Evolutionary conservation across 2,113 vertebrate species (phyloP).

Genomic region (Lagopus leucura): DNA sequence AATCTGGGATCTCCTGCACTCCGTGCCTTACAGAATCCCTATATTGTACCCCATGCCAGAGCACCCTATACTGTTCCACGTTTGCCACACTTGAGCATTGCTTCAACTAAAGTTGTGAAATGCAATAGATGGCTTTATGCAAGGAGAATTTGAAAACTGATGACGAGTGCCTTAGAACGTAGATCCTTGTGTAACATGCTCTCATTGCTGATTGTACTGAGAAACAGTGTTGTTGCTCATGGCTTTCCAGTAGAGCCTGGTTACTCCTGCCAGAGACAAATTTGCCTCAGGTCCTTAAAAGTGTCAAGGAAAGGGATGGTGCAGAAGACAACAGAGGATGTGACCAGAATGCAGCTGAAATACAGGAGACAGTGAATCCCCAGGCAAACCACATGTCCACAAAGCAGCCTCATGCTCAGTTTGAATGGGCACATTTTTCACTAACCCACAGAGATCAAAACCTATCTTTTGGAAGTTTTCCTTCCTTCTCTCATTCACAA

Average conservation of each 20-base stretch:
- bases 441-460: background rate
- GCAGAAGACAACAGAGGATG: background rate
- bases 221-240: background rate
- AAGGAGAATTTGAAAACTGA: background rate
- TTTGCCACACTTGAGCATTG: background rate
- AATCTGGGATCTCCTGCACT: background rate
- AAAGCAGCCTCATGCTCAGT: fast-evolving
- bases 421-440: background rate
- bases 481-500: background rate
- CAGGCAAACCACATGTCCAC: background rate
- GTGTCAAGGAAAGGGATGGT: background rate
- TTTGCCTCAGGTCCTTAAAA: background rate
- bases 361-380: background rate
- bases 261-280: background rate
- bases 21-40: background rate
- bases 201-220: background rate
- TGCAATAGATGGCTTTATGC: background rate
- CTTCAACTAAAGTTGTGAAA: background rate
- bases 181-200: fast-evolving
- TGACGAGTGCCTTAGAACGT: background rate
- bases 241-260: background rate
- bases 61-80: background rate
- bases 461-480: background rate
- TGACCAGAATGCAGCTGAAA: background rate
- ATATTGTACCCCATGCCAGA: background rate